Base-by-base conservation (phyloP, 2,888 invertebrate genomes). In the Gisinianus flammeolus region DNA sequence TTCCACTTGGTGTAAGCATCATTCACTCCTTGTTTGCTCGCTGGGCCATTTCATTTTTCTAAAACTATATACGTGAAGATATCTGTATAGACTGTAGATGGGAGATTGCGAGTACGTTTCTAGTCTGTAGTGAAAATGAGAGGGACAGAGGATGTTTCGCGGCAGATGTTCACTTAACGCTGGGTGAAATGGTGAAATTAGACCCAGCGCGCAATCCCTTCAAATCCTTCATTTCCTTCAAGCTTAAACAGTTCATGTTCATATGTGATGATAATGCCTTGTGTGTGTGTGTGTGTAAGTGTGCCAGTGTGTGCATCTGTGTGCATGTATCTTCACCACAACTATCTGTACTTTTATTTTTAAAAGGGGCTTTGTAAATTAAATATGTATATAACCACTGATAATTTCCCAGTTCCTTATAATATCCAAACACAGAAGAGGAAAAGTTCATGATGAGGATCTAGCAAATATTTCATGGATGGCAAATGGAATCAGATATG, bases 151-250 rank as follows among this genome's bases (percentile, higher is more conserved):
- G 58, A 33, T 58, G 30, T 30, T 26, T 58, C 33, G 58, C 31
- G 54, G 72, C 72, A 72, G 72, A 72, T 72, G 72, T 72, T 72
- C 72, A 56, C 72, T 72, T 72, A 54, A 71, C 71, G 54, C 56
- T 22, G 72, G 72, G 30, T 72, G 58, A 62, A 72, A 72, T 72
- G 72, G 30, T 72, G 58, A 62, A 72, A 72, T 72, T 58, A 72
- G 72, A 72, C 72, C 58, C 62, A 31, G 2, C 54, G 24, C 22
- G 52, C 24, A 24, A 6, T 52, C 35, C 35, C 67, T 31, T 31
- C 33, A 30, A 24, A 54, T 24, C 54, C 70, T 70, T 70, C 70
- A 70, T 24, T 44, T 70, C 22, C 70, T 70, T 68, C 68, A 68
- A 31, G 68, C 33, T 68, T 22, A 30, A n/a, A n/a, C n/a, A n/a